A percentile compares a stretch with the other conserved stretches of the same genome.
These are phyloP conservation scores for Lepidochitona cinerea DNA, from an alignment of 2,888 invertebrate species.

Conservation along the genomic window DNA sequence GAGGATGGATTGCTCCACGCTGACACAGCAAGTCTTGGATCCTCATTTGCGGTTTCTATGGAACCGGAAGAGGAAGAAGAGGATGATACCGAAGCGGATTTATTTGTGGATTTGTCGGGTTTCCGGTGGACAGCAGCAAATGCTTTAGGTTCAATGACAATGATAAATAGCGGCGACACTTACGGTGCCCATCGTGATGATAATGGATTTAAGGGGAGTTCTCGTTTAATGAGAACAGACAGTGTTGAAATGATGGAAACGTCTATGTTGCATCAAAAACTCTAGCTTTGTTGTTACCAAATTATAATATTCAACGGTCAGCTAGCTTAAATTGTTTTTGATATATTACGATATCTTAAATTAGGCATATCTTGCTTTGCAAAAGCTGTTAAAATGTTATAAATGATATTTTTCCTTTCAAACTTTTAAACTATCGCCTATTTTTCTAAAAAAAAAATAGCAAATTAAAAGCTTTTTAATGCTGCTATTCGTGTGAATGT, in stretches of 20 bases:
- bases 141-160: background rate
- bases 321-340: too few relatives aligned
- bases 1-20: background rate
- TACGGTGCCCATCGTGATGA: background rate
- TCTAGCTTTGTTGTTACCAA: too few relatives aligned
- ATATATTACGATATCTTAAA: too few relatives aligned
- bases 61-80: background rate
- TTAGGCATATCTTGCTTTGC: too few relatives aligned
- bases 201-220: background rate
- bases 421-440: too few relatives aligned
- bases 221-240: background rate
- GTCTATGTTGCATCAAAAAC: background rate
- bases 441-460: too few relatives aligned
- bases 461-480: too few relatives aligned
- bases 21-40: background rate
- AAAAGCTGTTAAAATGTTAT: too few relatives aligned
- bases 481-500: too few relatives aligned
- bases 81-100: background rate
- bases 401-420: too few relatives aligned
- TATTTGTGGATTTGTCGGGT: conserved; percentile 6
- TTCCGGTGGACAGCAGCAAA: background rate
- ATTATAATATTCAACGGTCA: too few relatives aligned
- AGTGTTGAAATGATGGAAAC: conserved; percentile 1
- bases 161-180: background rate
- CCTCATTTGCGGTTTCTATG: background rate